Conservation (phyloP, 2,797 vertebrate species). For the Pangasius krempfi region DNA sequence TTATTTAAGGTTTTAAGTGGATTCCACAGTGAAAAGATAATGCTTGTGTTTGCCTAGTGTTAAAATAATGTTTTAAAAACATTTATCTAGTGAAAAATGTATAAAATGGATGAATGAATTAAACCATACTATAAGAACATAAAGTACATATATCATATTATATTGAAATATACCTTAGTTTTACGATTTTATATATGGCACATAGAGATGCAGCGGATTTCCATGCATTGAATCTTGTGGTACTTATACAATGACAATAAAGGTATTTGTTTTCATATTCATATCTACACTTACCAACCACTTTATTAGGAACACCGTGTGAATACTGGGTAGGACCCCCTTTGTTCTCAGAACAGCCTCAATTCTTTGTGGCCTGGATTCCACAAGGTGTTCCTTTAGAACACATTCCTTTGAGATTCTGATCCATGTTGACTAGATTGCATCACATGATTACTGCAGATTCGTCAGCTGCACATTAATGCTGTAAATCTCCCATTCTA, state of each 20-base stretch:
- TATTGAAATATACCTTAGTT: background rate
- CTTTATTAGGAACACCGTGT: background rate
- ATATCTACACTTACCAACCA: too few species aligned
- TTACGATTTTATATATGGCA: background rate
- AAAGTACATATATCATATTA: background rate
- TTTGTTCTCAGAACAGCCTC: background rate
- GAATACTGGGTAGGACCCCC: background rate
- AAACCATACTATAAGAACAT: too few species aligned
- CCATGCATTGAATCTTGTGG: background rate
- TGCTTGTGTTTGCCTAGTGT: background rate
- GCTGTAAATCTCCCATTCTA: background rate
- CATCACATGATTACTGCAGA: background rate
- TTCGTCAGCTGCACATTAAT: background rate
- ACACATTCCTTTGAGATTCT: background rate
- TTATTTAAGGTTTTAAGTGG: conserved; percentile 24
- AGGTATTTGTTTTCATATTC: background rate
- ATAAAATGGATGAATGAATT: background rate
- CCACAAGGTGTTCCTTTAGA: background rate
- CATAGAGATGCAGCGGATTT: background rate
- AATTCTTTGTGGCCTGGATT: background rate
- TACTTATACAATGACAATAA: background rate
- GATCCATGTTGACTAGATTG: background rate
- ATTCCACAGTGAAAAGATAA: background rate
- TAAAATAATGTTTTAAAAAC: background rate
- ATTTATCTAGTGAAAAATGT: background rate